Base-by-base conservation (phyloP, 2,888 invertebrate genomes). In the Eutolmus rufibarbis region DNA sequence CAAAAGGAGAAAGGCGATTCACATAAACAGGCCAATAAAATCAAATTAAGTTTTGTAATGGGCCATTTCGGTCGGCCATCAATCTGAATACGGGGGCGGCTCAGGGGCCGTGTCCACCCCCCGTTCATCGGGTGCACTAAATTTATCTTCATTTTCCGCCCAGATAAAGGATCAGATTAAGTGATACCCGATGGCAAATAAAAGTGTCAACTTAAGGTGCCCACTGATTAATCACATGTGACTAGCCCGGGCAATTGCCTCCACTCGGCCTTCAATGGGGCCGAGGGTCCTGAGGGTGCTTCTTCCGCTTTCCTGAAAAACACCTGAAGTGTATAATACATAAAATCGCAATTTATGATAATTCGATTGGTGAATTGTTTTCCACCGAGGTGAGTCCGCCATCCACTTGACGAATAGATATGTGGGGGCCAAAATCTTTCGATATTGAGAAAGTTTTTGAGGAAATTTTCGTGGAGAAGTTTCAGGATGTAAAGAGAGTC, bases 21-120 rank as follows among this genome's bases (percentile, higher is more conserved):
- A 28, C 66, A 81, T 88, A 88, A 85, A 85, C 46, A 74, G 76
- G 51, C 66, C 76, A 86, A 85, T 87, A 88, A 88, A 88, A 87
- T 87, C 87, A 88, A 88, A 88, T 88, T 88, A 88, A 88, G 86
- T 88, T 66, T 88, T 87, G 46, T 88, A 88, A 88, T 87, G 87
- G 87, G 81, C 87, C 57, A 88, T 88, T 88, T 86, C 56, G 87
- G 86, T 87, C 74, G 57, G 81, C 78, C 87, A 88, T 88, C 87
- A 88, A 88, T 88, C 88, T 87, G 88, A 87, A 87, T 88, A 87
- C 66, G 66, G 28, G 12, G 66, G 43, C 16, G 51, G 74, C 66
- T n/a, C 86, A 31, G n/a, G 16, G n/a, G n/a, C 23, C 66, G 28
- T 66, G 66, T 66, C 66, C 66, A 12, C 66, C 23, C 66, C n/a